Base-by-base conservation (phyloP, 1,140 invertebrate species). In the Monochamus saltuarius region DNA sequence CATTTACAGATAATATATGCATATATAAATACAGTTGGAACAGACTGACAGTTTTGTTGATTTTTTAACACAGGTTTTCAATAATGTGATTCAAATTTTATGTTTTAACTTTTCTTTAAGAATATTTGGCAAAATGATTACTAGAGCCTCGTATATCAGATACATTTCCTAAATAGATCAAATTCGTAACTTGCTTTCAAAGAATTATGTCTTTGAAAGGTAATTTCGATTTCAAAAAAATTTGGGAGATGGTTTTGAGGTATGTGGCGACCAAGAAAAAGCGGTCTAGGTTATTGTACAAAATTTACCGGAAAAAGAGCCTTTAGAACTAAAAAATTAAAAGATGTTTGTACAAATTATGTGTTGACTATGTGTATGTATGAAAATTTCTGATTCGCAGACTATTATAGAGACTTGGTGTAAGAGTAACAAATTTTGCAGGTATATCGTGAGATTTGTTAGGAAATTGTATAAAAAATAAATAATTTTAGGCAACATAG, bases 311-410 rank as follows among this genome's bases (percentile, higher is more conserved):
- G 59, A 60, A 29, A 50, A 13, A 22, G 45, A 63, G 50, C 53
- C 54, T 63, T 61, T 60, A 68, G 50, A 59, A 61, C 42, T 59
- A 16, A 55, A 50, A 47, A 10, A 45, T n/a, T 37, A 22, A 51
- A 56, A 60, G 55, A 47, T 56, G 43, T 61, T 70, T 70, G 70
- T 70, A 69, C 67, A 70, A 68, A 68, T 60, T 69, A 60, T 68
- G 62, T 73, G 71, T 73, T 71, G 69, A 70, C 69, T 68, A 62
- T 60, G 61, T 72, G 63, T 68, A 67, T 67, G 62, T 68, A 63
- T 62, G 56, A 49, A 58, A 60, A 62, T 58, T 37, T 38, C 39
- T 58, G 42, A 49, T 53, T 57, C 22, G 22, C 22, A 29, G 22
- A 29, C 22, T 29, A 29, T 57, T 51, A 56, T 38, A 42, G 57